Evolutionary conservation across 2,888 invertebrate genomes (phyloP), one percentile per base, ranked within the genome.

Genomic region (Nipponacmea schrenckii): DNA sequence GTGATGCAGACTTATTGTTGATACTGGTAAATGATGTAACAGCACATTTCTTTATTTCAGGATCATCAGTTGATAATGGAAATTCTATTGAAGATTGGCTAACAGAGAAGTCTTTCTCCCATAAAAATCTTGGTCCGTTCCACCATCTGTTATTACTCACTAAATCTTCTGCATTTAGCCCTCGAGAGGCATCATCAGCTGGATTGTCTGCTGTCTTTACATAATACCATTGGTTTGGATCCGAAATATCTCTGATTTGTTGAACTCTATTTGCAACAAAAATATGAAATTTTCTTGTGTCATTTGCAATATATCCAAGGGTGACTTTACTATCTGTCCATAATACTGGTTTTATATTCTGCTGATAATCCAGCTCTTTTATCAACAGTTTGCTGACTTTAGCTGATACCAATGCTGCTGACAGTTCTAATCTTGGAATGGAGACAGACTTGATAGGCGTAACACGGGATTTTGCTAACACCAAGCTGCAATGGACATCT

Each of bases 111-210:
- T 56, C 56, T 12, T 4, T 56, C 8, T 24, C 20, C n/a, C 24
- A 56, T 4, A 56, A 24, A 56, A 56, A 56, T 56, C 8, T 12
- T 14, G 56, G 56, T 14, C 56, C 56, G 10, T 56, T 56, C 56
- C 56, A 56, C 56, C 56, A 56, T 20, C 20, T 5, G n/a, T 56
- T 24, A 56, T 24, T 24, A 4, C 20, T 56, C 3, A 56, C 56
- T 20, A 56, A 14, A 20, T 24, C 56, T 17, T n/a, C 62, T n/a
- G 67, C 24, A 10, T 68, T 50, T 15, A 48, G 20, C 0, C 76
- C 74, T 68, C 77, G 64, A 3, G 76, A 76, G 7, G 72, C 76
- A n/a, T 31, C 20, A 20, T 31, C 64, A 0, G 31, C 64, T 20
- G 31, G 26, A 44, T 31, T 69, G 20, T 62, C 14, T 15, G 64